Evolutionary conservation across 2,888 invertebrate species (phyloP), one percentile per base, ranked within the genome.

Genomic region (Syrista parreyssii): DNA sequence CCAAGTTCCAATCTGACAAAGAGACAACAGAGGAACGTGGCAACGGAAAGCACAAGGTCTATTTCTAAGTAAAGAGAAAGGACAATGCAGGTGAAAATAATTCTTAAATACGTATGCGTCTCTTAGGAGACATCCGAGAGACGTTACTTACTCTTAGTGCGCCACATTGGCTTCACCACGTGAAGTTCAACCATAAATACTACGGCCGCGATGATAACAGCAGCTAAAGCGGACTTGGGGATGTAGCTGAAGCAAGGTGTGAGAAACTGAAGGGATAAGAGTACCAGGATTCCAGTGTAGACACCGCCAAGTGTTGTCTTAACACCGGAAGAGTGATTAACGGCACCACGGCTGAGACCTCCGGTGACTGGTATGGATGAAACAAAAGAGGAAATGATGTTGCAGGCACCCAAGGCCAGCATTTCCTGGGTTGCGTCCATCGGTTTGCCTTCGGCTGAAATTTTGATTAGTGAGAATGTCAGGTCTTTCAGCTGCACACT

Each of bases 381-480:
- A 1, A 95, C 94, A 88, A 95, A 95, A 0, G 94, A 94, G 1
- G 95, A 95, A 3, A 94, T 90, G 33, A 95, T 92, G 89, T 95
- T 95, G 84, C 95, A 94, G 1, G 93, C 85, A 1, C 94, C 94
- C 74, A 95, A 89, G 0, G 95, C 95, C 77, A 95, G 87, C 92
- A 96, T 94, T 89, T 96, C 95, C 88, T 96, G 95, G 12, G 95
- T 95, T 1, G 95, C 94, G 86, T 95, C 94, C 74, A 95, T 93
- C 11, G 93, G 91, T 83, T 92, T 93, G 3, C 94, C 94, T 76
- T 94, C 93, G 76, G 93, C 94, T 94, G 85, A 36, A 91, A 87
- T 23, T 23, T 55, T 55, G 9, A 55, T 55, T 15, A 55, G 23
- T 23, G 55, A 23, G 2, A 55, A 55, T 23, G 23, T 55, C 23